Evolutionary conservation across 2,113 vertebrate species (phyloP).

Genomic region (Trichechus manatus): DNA sequence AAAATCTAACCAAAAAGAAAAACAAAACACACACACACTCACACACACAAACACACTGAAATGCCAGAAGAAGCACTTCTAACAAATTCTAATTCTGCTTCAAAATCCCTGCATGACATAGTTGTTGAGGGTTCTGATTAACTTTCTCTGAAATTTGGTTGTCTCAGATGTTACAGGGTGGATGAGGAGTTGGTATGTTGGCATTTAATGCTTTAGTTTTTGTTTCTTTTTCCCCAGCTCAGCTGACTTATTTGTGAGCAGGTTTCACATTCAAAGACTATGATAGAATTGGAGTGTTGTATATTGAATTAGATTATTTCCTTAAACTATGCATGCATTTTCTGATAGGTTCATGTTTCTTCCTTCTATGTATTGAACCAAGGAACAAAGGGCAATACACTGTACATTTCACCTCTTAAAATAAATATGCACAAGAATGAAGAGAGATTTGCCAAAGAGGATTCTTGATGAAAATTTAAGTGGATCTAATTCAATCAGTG

Average conservation of each 20-base stretch:
- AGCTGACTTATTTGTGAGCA: neutral
- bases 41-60: neutral
- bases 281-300: neutral
- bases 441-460: neutral
- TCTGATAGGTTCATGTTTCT: neutral
- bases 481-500: constrained; percentile 35
- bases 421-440: neutral
- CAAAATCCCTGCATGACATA: neutral
- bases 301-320: neutral
- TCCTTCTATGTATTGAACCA: neutral
- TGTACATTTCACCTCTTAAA: constrained; percentile 20
- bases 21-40: neutral
- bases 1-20: neutral
- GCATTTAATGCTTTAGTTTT: neutral
- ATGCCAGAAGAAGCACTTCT: neutral
- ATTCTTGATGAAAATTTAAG: constrained; percentile 46
- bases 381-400: neutral
- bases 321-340: neutral
- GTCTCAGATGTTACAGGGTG: neutral
- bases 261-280: neutral
- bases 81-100: neutral
- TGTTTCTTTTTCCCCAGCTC: neutral
- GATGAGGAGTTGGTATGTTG: neutral
- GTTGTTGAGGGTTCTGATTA: neutral
- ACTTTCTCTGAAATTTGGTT: neutral